Base-by-base conservation (phyloP, 1,140 invertebrate species). In the Thalassaphorura encarpata region DNA sequence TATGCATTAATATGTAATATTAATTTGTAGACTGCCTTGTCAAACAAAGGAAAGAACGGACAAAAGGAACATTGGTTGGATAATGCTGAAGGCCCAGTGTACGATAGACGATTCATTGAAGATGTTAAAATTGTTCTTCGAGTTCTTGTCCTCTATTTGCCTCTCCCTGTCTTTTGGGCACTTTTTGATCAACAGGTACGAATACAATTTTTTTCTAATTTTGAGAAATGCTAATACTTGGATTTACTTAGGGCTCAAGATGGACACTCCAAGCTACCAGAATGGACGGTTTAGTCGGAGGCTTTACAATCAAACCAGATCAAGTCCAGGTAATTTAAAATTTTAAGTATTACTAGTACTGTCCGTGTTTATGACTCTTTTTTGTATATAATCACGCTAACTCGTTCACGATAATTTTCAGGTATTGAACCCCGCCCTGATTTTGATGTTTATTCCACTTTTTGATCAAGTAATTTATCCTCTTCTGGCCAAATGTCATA, bases 201-300 rank as follows among this genome's bases (percentile, higher is more conserved):
- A 50, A 52, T 18, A 6, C n/a, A n/a, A n/a, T n/a, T n/a, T n/a
- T n/a, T n/a, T n/a, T n/a, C n/a, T n/a, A n/a, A n/a, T n/a, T 19
- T 29, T 48, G 46, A 8, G 26, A 11, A 33, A 45, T 21, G 40
- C 41, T 49, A 8, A 39, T 13, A 24, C 46, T 5, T 29, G 15
- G 26, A 26, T 28, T 43, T 43, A 23, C 21, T 23, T 43, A 84
- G 79, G 92, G 90, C 15, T 96, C 92, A 1, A 78, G 86, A 48
- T 98, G 94, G 95, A 94, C 90, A 0, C 80, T 97, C 54, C 93
- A 97, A 78, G 94, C 93, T 6, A 82, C 83, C 0, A 77, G 83
- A 61, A 92, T 97, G 88, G 75, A 91, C 67, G 90, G 93, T n/a
- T 68, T 95, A 3, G 78, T 80, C 1, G 78, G 76, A 21, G 18